A percentile compares a stretch with the other conserved stretches of the same genome.
These are phyloP conservation scores for Drosophila kambysellisi DNA, from an alignment of 2,888 invertebrate genomes.

Conservation along the genomic window DNA sequence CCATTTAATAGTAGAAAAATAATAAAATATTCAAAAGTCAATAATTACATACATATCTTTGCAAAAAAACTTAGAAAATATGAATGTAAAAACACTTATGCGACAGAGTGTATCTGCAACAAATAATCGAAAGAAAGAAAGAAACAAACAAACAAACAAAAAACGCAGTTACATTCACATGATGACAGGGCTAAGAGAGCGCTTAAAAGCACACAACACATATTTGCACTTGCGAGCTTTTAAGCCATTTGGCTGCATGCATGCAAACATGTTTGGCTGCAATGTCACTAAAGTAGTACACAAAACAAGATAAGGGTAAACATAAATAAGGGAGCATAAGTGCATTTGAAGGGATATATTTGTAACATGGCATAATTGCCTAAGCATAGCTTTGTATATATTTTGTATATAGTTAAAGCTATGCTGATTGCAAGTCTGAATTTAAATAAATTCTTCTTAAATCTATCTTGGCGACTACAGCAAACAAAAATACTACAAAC, in stretches of 20 bases:
- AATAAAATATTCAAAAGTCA: no score
- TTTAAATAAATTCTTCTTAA: neutral
- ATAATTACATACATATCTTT: no score
- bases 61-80: no score
- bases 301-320: neutral
- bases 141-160: constrained; percentile 8
- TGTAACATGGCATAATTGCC: neutral
- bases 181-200: constrained; percentile 3
- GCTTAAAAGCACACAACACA: constrained; percentile 41
- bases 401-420: neutral
- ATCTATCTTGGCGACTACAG: neutral
- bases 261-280: constrained; percentile 9
- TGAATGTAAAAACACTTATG: no score
- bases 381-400: neutral
- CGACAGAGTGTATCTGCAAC: no score
- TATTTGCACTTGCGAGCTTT: constrained; percentile 36
- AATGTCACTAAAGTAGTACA: constrained; percentile 6
- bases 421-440: neutral
- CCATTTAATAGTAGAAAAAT: no score
- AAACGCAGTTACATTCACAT: neutral
- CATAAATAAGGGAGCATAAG: constrained; percentile 27
- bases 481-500: constrained; percentile 7
- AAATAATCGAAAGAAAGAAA: constrained; percentile 1
- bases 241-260: constrained; percentile 25
- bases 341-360: neutral